phyloP scores from a whole-genome alignment of 2,797 vertebrate species.

The Gallirallus australis region DNA sequence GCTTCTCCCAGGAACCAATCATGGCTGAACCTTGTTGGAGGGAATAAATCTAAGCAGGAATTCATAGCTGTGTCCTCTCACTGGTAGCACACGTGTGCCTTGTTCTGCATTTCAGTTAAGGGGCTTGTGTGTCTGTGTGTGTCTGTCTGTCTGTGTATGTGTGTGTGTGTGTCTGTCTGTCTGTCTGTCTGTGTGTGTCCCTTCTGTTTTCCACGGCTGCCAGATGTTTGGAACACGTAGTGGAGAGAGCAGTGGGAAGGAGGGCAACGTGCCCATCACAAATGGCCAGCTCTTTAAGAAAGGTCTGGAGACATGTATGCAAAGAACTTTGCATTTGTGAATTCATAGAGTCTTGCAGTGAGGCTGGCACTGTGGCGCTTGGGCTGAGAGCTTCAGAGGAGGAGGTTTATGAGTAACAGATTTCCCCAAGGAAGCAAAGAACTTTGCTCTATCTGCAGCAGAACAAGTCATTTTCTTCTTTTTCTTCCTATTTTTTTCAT shows the following conservation, averaged over 20 bases:
- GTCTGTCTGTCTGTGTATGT: no score
- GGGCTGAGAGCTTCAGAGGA: not conserved
- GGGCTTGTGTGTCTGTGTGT: not conserved
- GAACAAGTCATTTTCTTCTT: not conserved
- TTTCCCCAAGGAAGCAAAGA: conserved; percentile 31
- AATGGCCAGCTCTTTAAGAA: not conserved
- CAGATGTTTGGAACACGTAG: accelerated
- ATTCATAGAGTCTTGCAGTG: not conserved
- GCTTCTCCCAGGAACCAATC: not conserved
- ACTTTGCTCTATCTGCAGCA: conserved; percentile 1
- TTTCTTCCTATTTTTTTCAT: not conserved
- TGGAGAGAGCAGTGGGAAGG: not conserved
- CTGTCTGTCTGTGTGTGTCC: not conserved
- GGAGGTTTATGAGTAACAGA: conserved; percentile 35
- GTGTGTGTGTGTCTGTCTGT: no score
- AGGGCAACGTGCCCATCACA: accelerated
- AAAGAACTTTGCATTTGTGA: not conserved
- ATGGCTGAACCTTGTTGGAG: not conserved
- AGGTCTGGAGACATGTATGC: not conserved
- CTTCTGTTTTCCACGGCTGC: not conserved
- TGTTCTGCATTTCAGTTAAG: not conserved
- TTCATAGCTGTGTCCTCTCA: not conserved
- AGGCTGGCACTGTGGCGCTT: not conserved
- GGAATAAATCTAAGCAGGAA: not conserved
- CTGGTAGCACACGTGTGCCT: accelerated